phyloP scores from a whole-genome alignment of 2,113 vertebrate species.

The Notothenia rossii region DNA sequence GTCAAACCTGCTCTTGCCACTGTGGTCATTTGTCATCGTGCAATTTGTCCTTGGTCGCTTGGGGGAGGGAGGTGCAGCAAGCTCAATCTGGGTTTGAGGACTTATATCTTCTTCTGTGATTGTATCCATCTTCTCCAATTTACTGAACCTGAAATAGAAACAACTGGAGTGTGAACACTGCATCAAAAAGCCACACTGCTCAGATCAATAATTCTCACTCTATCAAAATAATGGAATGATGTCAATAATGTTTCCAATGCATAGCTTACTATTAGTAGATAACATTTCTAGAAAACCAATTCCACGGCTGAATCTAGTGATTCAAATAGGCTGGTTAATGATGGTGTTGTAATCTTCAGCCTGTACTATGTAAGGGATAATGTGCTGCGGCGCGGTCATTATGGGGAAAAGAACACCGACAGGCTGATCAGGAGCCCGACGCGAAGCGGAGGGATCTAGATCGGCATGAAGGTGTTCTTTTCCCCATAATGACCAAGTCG shows the following conservation, averaged over 20 bases:
- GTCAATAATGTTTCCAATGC: slow-evolving; percentile 1
- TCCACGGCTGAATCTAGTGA: not conserved
- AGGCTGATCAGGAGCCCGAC: no score
- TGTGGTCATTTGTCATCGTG: slow-evolving; percentile 9
- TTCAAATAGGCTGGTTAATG: not conserved
- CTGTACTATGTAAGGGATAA: not conserved
- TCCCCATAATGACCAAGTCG: no score
- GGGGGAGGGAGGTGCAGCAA: slow-evolving; percentile 28
- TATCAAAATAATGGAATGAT: slow-evolving; percentile 1
- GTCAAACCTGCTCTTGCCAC: slow-evolving; percentile 12
- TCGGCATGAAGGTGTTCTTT: no score
- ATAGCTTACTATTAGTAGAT: not conserved
- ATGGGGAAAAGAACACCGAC: no score
- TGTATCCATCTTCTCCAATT: slow-evolving; percentile 60
- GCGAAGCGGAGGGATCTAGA: no score
- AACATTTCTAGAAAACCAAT: not conserved
- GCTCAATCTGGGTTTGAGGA: slow-evolving; percentile 28
- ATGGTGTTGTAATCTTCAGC: not conserved
- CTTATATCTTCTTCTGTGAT: slow-evolving; percentile 11
- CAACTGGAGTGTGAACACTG: slow-evolving; percentile 14
- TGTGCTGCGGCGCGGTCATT: no score
- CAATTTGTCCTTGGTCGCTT: slow-evolving; percentile 64
- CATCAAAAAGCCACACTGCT: not conserved
- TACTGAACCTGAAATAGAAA: slow-evolving; percentile 43
- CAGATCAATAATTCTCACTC: not conserved